Evolutionary conservation across 1,140 invertebrate genomes (phyloP), one percentile per base, ranked within the genome.

Genomic region (Neuroterus valhalla): DNA sequence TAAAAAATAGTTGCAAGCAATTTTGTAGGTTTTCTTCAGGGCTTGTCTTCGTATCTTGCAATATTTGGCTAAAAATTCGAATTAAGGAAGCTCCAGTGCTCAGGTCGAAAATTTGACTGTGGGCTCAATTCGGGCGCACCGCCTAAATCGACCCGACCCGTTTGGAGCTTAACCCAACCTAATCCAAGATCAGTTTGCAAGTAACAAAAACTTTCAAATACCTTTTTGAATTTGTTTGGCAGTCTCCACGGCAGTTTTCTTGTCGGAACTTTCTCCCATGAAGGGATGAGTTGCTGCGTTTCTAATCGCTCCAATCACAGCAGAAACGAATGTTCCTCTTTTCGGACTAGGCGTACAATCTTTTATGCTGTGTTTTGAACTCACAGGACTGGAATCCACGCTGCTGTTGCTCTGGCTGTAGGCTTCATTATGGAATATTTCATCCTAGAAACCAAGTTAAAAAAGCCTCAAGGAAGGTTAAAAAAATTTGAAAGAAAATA

Each of bases 341-440:
- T 92, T 92, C 10, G 92, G 92, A 72, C 92, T 93, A n/a, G 91
- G 83, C 6, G 90, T 91, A 17, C 89, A 90, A 77, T 91, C 91
- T 78, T 91, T 91, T 26, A 76, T 83, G 71, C 86, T 88, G 69
- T 86, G 89, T 70, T 88, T 91, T 6, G 89, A 90, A 77, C 89
- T 92, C 48, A 93, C 92, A 2, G 91, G 92, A 82, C 92, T 93
- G 4, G 91, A 91, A 68, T 93, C 92, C 15, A 90, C 86, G 81
- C 91, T 92, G 77, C 91, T 92, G 66, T 90, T 91, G 79, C 92
- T 91, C 79, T 92, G 91, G 84, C 92, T 93, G 84, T 93, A 94
- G 0, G 92, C 94, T 83, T 95, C 94, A 72, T 95, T 94, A 82
- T 95, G 94, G 85, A 93, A 95, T 68, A 95, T 92, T 52, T 94